Evolutionary conservation across 2,113 vertebrate species (phyloP).

Genomic region (Dromas ardeola): DNA sequence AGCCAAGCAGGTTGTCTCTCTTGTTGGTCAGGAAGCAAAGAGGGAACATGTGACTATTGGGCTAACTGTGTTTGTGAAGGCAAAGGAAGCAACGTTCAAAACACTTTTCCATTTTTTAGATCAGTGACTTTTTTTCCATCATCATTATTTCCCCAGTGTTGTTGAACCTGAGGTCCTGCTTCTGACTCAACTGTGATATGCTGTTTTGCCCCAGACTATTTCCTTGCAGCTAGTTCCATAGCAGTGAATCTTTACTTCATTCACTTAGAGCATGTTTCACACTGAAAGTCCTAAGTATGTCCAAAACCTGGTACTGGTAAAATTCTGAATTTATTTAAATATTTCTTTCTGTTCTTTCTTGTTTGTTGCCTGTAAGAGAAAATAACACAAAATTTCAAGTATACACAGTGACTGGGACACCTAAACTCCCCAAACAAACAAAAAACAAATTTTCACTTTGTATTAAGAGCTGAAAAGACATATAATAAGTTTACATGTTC

Average conservation of each 20-base stretch:
- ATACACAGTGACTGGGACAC: not conserved
- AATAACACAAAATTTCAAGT: not conserved
- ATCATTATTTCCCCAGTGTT: not conserved
- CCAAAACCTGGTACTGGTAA: not conserved
- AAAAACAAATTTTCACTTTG: not conserved
- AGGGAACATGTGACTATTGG: not conserved
- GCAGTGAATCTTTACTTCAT: not conserved
- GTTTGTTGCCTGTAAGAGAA: not conserved
- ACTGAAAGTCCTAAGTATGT: not conserved
- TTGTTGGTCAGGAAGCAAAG: not conserved
- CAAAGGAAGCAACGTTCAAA: not conserved
- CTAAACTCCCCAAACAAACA: not conserved
- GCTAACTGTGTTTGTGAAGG: not conserved
- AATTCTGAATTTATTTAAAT: not conserved
- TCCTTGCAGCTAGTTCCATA: not conserved
- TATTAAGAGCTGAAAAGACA: not conserved
- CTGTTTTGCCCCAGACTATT: not conserved
- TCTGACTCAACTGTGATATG: not conserved
- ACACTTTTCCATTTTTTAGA: not conserved
- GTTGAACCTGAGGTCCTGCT: not conserved
- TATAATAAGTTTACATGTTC: not conserved
- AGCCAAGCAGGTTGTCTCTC: not conserved
- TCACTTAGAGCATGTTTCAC: not conserved
- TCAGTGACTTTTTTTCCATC: not conserved
- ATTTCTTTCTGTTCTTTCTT: not conserved